These are phyloP conservation scores for Chalcosyrphus nemorum DNA, from an alignment of 2,888 invertebrate species.

Conservation along the genomic window DNA sequence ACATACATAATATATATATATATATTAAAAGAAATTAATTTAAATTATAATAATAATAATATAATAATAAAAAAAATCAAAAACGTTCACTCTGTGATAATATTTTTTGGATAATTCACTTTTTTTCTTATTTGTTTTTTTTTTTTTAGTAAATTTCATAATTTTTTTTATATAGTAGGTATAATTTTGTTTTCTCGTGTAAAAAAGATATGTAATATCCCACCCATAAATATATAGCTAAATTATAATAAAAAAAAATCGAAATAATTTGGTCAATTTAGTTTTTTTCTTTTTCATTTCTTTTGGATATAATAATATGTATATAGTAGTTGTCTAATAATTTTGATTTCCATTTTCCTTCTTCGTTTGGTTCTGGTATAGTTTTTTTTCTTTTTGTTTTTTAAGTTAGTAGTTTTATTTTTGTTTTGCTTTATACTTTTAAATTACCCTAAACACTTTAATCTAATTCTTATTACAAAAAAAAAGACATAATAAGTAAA, in stretches of 20 bases:
- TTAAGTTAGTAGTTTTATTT: conserved; percentile 58
- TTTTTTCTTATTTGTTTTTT: not conserved
- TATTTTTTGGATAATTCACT: conserved; percentile 63
- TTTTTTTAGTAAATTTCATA: conserved; percentile 42
- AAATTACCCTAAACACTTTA: conserved; percentile 59
- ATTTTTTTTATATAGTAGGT: conserved; percentile 15
- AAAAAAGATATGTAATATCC: conserved; percentile 71
- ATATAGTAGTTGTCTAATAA: conserved; percentile 45
- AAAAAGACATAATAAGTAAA: conserved; percentile 74
- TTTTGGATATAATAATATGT: conserved; percentile 44
- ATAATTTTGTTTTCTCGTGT: conserved; percentile 55
- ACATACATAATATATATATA: conserved; percentile 61
- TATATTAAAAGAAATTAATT: conserved; percentile 55
- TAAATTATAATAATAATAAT: conserved; percentile 49
- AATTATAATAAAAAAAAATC: conserved; percentile 40
- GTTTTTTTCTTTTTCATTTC: not conserved
- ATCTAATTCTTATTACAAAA: conserved; percentile 64
- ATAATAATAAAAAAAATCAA: conserved; percentile 61
- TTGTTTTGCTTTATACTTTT: conserved; percentile 61
- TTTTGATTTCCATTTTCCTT: conserved; percentile 50
- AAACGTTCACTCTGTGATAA: conserved; percentile 66
- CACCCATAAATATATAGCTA: conserved; percentile 48
- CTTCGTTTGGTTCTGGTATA: conserved; percentile 67
- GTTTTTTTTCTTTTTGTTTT: too few relatives aligned
- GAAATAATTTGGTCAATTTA: conserved; percentile 60